These are phyloP conservation scores for Chorisops tibialis DNA, from an alignment of 2,888 invertebrate genomes.

Conservation along the genomic window DNA sequence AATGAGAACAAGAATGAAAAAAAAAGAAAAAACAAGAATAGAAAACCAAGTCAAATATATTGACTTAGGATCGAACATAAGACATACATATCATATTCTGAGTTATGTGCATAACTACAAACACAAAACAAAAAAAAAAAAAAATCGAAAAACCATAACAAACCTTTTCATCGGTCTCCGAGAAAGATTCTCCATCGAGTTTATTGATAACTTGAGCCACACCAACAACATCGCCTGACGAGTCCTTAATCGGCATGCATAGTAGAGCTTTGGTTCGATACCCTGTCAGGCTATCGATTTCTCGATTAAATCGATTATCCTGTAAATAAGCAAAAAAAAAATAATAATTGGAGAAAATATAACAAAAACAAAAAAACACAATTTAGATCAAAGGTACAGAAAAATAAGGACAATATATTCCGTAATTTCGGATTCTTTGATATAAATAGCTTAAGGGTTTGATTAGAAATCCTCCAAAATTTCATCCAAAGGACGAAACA, in stretches of 20 bases:
- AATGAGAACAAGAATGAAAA: background rate
- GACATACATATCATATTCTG: too few relatives aligned
- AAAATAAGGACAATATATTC: too few relatives aligned
- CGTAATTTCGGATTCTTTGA: too few relatives aligned
- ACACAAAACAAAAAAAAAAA: too few relatives aligned
- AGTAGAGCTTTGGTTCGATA: constrained; percentile 88
- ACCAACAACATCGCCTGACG: constrained; percentile 90
- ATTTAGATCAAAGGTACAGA: constrained; percentile 1
- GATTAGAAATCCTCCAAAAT: too few relatives aligned
- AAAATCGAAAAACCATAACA: constrained; percentile 34
- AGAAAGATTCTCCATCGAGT: constrained; percentile 79
- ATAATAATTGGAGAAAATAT: constrained; percentile 11
- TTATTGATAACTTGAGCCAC: constrained; percentile 96
- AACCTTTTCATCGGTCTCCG: constrained; percentile 74
- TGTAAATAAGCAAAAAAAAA: constrained; percentile 47
- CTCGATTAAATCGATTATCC: constrained; percentile 89
- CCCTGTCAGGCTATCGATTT: constrained; percentile 89
- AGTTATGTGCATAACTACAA: too few relatives aligned
- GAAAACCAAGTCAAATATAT: constrained; percentile 15
- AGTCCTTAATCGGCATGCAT: constrained; percentile 95
- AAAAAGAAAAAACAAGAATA: background rate
- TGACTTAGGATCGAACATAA: constrained; percentile 13
- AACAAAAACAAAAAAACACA: constrained; percentile 17
- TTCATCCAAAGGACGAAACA: too few relatives aligned
- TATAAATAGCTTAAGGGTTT: too few relatives aligned